Evolutionary conservation across 2,797 vertebrate species (phyloP), one percentile per base, ranked within the genome.

Genomic region (Neosalanx taihuensis): DNA sequence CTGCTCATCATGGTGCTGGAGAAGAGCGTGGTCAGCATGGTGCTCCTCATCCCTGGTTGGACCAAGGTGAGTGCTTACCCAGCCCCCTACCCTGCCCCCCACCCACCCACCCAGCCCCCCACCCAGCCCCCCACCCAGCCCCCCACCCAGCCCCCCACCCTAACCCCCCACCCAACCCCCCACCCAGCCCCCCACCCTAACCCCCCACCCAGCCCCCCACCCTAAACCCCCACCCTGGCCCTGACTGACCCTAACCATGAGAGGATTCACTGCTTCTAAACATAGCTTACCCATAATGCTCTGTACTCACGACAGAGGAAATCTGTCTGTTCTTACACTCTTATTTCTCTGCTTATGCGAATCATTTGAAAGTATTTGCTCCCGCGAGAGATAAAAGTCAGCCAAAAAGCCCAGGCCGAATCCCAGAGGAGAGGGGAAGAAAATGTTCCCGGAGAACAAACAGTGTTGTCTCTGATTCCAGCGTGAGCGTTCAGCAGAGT

Each of bases 1-100:
- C 86, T 95, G 79, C 84, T 94, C 72, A 94, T 94, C 71, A 87
- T 94, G 91, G 88, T 90, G 76, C 84, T 94, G 85, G 93, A 93
- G 88, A 95, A 94, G 80, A 88, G 85, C 0, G 85, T 90, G 41
- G 82, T 92, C 72, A 92, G 84, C 70, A 84, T 93, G 73, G 89
- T 92, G 72, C 79, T 93, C 72, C 87, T 95, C 51, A 82, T 93
- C 70, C 91, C 92, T 0, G 90, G 92, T 1, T 94, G 93, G 94
- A 91, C 89, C 72, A 92, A 88, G 64, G 92, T 93, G 83, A 89
- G 88, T 20, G 23, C 23, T 26, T 1, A 2, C 23, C 30, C 10
- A 35, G 71, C 53, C 69, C 59, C 33, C 29, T 13, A 71, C 69
- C 53, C 60, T 17, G 20, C 37, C 26, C 59, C 51, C n/a, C n/a